Base-by-base conservation (phyloP, 2,888 invertebrate genomes). In the Platycheirus albimanus region DNA sequence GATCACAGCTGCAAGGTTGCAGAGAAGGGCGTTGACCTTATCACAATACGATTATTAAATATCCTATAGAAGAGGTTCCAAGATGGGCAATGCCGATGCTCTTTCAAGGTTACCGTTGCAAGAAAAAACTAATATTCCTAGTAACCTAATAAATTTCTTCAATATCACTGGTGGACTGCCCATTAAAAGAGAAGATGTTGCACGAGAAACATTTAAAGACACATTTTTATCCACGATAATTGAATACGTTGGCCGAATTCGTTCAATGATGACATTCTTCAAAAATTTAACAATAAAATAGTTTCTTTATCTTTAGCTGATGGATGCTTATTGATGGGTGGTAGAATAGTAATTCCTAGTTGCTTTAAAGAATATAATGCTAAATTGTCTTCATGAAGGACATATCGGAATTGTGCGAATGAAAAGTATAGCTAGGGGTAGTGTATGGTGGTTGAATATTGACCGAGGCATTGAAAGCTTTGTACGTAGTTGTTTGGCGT, bases 401-500 rank as follows among this genome's bases (percentile, higher is more conserved):
- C 88, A 89, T 67, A 84, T 86, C 4, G 88, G 88, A 5, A 84
- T 88, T 3, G 86, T 87, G 1, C 83, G 86, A 64, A 88, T 87
- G 86, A 88, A 88, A 86, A 69, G 85, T 5, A 47, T 87, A 13
- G 87, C 88, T 0, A 72, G 86, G 28, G 80, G 86, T 3, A 85
- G 86, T 75, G 86, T 88, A 47, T 88, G 85, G 86, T 88, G 87
- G 87, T 87, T 88, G 3, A 81, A 83, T 4, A 85, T 88, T 19
- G 86, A 88, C 76, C 19, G 69, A 3, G 87, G 88, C 15, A 86
- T 88, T 15, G 87, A 88, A 72, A 61, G 69, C 1, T 77, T 66
- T 17, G 85, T 85, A 19, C 85, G 77, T 28, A 45, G 56, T 8
- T 88, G 87, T 33, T 45, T 30, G 24, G 24, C 24, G 3, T 24